Evolutionary conservation across 2,888 invertebrate species (phyloP), one percentile per base, ranked within the genome.

Genomic region (Clistopyga incitator): DNA sequence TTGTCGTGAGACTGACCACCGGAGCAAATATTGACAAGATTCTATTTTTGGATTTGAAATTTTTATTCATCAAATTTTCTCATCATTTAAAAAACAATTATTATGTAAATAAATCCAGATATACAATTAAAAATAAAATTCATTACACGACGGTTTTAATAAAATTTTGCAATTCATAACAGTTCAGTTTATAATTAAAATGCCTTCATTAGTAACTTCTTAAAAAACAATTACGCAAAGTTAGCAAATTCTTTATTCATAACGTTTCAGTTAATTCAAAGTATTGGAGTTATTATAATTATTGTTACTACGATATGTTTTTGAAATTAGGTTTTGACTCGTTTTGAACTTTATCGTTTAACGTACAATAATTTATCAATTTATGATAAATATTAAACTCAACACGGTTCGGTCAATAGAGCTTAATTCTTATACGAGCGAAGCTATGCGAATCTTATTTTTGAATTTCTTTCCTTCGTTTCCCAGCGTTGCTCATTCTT

Each of bases 1-100:
- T 86, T 86, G 81, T 81, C 64, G 74, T 71, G 59, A 23, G 47
- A 18, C 18, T 29, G 11, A 25, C 11, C 29, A 29, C 6, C 52
- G 20, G 1, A 54, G 23, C 52, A 54, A 54, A 20, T 11, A 54
- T 3, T 54, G 11, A 23, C 52, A 54, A 54, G 52, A 0, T 20
- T 20, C 6, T 50, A 50, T 54, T 54, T 20, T 23, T 20, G 3
- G 11, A 11, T 8, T 11, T 59, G 25, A 0, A 56, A 13, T 56
- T 54, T 56, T 23, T 2, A 11, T 13, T 25, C 3, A 56, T 56
- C 13, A 1, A 0, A 25, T 8, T 56, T 56, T 25, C 8, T 20
- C 10, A 38, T 38, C 10, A 38, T 10, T 10, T 8, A 8, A 6
- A 34, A 1, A 34, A 34, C 38, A 10, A 38, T 38, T 38, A 6